Evolutionary conservation across 2,113 vertebrate genomes (phyloP).

Genomic region (Taurulus bubalis): DNA sequence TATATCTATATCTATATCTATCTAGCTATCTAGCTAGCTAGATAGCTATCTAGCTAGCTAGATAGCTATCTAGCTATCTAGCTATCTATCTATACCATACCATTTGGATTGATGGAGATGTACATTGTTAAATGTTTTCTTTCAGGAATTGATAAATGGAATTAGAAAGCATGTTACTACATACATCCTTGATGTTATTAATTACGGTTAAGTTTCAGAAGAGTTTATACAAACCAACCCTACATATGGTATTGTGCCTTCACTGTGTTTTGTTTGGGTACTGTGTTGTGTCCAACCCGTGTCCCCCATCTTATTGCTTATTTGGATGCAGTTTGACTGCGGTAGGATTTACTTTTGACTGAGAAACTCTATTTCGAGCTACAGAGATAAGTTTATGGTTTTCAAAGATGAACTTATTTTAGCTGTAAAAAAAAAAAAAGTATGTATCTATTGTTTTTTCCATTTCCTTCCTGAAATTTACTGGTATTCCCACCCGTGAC

Average conservation of each 20-base stretch:
- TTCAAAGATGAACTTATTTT: neutral
- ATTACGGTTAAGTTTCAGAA: neutral
- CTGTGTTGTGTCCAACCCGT: neutral
- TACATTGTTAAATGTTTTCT: neutral
- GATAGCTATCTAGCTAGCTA: too few species aligned
- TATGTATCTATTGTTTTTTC: neutral
- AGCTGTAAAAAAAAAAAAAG: neutral
- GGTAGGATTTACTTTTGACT: neutral
- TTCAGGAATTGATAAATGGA: neutral
- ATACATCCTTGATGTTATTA: neutral
- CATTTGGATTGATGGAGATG: neutral
- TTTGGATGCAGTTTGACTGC: neutral
- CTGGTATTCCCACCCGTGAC: neutral
- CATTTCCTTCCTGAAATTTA: neutral
- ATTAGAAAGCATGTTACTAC: neutral
- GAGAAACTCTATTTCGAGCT: neutral
- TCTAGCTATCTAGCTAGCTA: too few species aligned
- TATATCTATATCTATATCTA: too few species aligned
- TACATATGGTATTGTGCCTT: neutral
- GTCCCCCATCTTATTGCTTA: neutral
- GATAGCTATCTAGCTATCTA: too few species aligned
- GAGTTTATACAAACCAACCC: neutral
- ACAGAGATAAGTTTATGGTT: neutral
- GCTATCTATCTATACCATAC: too few species aligned
- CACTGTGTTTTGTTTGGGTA: neutral